These are phyloP conservation scores for Lamellibrachia columna DNA, from an alignment of 2,888 invertebrate genomes.

Conservation along the genomic window DNA sequence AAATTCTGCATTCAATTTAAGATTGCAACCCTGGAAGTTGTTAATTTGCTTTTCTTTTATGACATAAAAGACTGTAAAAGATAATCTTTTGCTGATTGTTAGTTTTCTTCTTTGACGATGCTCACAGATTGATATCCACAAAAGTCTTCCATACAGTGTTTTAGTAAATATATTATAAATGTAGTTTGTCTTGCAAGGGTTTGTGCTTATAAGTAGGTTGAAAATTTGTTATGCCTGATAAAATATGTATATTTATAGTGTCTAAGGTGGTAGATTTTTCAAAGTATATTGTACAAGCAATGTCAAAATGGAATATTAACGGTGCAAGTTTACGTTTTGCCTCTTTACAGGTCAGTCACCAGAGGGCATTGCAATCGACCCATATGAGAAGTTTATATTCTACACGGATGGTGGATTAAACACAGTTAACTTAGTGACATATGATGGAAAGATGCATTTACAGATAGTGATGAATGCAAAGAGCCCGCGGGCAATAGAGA, in stretches of 20 bases:
- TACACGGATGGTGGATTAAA: not conserved
- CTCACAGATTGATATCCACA: too few species aligned
- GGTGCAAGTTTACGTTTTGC: not conserved
- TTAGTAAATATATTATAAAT: too few species aligned
- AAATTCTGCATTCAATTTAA: not conserved
- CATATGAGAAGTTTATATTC: not conserved
- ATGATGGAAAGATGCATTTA: conserved; percentile 16
- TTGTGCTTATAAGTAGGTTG: too few species aligned
- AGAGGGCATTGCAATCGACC: not conserved
- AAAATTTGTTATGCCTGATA: too few species aligned
- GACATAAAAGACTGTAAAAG: too few species aligned
- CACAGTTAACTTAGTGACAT: not conserved
- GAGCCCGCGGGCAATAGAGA: not conserved
- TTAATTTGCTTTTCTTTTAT: too few species aligned
- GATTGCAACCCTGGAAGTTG: too few species aligned
- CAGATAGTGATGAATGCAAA: not conserved
- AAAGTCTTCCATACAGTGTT: too few species aligned
- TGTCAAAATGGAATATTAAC: not conserved
- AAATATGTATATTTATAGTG: not conserved
- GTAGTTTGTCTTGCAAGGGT: too few species aligned
- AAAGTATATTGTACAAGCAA: not conserved
- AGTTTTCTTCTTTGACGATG: too few species aligned
- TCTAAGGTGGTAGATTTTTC: not conserved
- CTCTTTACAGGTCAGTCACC: not conserved
- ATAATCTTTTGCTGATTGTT: too few species aligned